These are phyloP conservation scores for Homarus americanus DNA, from an alignment of 1,140 invertebrate genomes.

Conservation along the genomic window DNA sequence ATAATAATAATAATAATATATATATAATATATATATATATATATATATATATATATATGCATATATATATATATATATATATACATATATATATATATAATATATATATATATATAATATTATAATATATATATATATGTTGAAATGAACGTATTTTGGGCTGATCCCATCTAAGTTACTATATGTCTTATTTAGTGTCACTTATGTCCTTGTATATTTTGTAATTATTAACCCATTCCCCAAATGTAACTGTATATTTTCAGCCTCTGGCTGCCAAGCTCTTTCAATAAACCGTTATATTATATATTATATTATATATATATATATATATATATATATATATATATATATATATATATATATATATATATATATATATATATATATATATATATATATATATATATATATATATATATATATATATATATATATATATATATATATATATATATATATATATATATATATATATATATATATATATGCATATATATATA, in stretches of 20 bases:
- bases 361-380: conserved; percentile 42
- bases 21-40: conserved; percentile 13
- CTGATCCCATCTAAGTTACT: too few species aligned
- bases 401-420: conserved; percentile 8
- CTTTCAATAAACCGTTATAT: too few species aligned
- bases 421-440: conserved; percentile 35
- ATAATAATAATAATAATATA: too few species aligned
- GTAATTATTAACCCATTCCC: too few species aligned
- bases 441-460: conserved; percentile 44
- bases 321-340: conserved; percentile 56
- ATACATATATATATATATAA: background rate
- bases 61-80: background rate
- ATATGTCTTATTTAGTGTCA: too few species aligned
- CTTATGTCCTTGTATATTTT: too few species aligned
- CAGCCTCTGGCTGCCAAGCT: too few species aligned
- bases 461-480: conserved; percentile 2
- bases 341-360: conserved; percentile 51
- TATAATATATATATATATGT: too few species aligned
- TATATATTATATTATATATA: conserved; percentile 4
- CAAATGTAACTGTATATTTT: too few species aligned
- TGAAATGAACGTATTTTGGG: too few species aligned
- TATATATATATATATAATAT: too few species aligned
- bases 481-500: conserved; percentile 18
- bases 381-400: conserved; percentile 40
- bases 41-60: conserved; percentile 3